phyloP scores from a whole-genome alignment of 2,797 vertebrate species.

The Gobio occitaniae region DNA sequence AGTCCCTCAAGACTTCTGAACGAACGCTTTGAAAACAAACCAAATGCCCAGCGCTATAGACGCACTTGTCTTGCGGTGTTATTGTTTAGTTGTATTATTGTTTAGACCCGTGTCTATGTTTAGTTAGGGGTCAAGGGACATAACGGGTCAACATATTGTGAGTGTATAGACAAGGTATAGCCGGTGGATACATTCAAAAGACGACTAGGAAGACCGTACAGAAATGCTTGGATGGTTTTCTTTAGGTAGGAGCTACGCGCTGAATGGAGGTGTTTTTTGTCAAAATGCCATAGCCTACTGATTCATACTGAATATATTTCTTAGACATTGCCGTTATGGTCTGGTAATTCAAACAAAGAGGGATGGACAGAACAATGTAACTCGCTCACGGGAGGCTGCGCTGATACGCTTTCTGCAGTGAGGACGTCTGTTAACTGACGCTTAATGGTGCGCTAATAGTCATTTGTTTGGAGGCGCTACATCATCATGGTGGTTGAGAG shows the following conservation, averaged over 20 bases:
- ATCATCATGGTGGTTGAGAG: slow-evolving; percentile 83
- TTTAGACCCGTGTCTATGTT: not conserved
- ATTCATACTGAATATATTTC: not conserved
- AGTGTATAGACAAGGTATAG: not conserved
- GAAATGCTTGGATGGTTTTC: not conserved
- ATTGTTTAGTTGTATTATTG: not conserved
- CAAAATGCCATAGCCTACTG: not conserved
- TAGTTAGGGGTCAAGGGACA: not conserved
- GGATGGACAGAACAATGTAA: not conserved
- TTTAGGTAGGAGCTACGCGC: not conserved
- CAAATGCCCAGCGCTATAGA: not conserved
- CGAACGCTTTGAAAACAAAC: slow-evolving; percentile 54
- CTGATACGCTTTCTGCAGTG: not conserved
- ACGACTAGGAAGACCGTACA: slow-evolving; percentile 21
- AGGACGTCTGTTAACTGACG: not conserved
- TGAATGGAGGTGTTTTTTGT: not conserved
- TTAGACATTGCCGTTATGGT: not conserved
- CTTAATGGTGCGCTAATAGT: slow-evolving; percentile 64
- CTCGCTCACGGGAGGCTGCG: not conserved
- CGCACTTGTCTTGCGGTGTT: not conserved
- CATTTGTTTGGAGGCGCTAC: slow-evolving; percentile 37
- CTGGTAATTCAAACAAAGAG: not conserved
- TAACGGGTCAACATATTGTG: slow-evolving; percentile 7
- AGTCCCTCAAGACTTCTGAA: slow-evolving; percentile 74
- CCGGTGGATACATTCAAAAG: not conserved